These are phyloP conservation scores for Papilio polyxenes DNA, from an alignment of 1,140 invertebrate genomes.

Conservation along the genomic window DNA sequence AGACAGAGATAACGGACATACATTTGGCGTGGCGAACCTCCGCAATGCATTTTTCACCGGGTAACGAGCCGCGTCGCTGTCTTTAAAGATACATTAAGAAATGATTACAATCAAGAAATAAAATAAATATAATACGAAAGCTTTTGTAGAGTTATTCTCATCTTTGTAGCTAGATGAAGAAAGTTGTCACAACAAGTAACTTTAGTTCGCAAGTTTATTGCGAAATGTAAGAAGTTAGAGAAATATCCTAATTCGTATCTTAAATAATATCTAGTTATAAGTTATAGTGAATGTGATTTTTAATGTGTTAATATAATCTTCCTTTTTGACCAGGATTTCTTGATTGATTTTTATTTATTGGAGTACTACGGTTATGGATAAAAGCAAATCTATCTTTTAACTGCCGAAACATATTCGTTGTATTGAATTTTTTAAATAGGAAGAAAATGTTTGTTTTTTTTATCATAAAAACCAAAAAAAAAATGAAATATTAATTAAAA, in stretches of 20 bases:
- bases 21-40: no score
- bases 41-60: no score
- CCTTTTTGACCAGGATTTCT: background rate
- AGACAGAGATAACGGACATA: no score
- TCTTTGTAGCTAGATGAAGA: background rate
- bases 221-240: background rate
- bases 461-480: no score
- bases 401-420: no score
- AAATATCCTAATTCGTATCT: background rate
- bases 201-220: constrained; percentile 16
- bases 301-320: background rate
- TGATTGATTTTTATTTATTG: no score
- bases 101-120: background rate
- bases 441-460: no score
- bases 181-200: constrained; percentile 14
- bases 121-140: background rate
- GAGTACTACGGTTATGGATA: no score
- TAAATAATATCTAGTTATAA: background rate
- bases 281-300: background rate
- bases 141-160: background rate
- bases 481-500: no score
- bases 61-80: no score
- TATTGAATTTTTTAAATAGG: no score
- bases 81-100: background rate
- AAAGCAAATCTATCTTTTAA: no score